These are phyloP conservation scores for Paramormyrops hopkinsi DNA, from an alignment of 2,797 vertebrate species.

Conservation along the genomic window DNA sequence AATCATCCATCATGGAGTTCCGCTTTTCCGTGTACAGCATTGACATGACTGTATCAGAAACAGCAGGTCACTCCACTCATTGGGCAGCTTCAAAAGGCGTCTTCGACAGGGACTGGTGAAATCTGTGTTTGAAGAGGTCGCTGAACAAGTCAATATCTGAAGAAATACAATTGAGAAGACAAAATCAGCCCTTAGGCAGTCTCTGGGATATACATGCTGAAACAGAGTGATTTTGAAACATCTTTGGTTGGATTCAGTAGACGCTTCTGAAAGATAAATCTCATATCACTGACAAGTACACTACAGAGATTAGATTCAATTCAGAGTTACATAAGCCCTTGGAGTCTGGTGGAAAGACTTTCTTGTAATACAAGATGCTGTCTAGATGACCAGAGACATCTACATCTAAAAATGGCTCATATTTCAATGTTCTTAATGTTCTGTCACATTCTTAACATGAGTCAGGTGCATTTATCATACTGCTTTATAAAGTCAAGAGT, in stretches of 20 bases:
- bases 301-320: constrained; percentile 1
- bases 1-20: not conserved
- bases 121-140: not conserved
- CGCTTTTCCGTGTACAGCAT: not conserved
- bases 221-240: not conserved
- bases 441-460: not conserved
- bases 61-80: not conserved
- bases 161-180: constrained; percentile 1
- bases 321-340: not conserved
- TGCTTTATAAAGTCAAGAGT: not conserved
- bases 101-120: not conserved
- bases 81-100: not conserved
- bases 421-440: constrained; percentile 1
- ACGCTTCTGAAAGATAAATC: not conserved
- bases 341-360: not conserved
- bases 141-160: not conserved
- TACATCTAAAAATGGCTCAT: not conserved
- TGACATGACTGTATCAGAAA: not conserved
- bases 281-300: not conserved
- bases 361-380: not conserved
- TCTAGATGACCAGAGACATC: not conserved
- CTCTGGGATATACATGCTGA: not conserved
- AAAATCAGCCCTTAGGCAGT: not conserved
- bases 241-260: not conserved
- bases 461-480: not conserved